Conservation (phyloP, 2,113 vertebrate species). For the Thymallus thymallus region DNA sequence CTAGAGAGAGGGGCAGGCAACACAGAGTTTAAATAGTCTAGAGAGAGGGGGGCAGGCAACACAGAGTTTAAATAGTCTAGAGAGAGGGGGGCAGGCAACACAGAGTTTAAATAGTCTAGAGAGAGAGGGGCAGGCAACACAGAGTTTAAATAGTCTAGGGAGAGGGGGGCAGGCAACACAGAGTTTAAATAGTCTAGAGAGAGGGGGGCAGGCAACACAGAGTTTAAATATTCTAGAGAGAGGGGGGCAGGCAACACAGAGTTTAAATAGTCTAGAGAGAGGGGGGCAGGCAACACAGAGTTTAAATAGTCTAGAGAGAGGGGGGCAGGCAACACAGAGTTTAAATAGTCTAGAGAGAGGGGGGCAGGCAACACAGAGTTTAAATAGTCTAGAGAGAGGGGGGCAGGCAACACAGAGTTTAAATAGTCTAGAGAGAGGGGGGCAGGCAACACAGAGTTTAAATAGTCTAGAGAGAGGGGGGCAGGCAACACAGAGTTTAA, state of each 20-base stretch:
- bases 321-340: conserved; percentile 46
- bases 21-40: too few species aligned
- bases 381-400: too few species aligned
- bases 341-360: too few species aligned
- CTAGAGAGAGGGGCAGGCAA: conserved; percentile 46
- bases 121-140: conserved; percentile 48
- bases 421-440: conserved; percentile 43
- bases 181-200: too few species aligned
- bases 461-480: conserved; percentile 48
- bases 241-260: conserved; percentile 47
- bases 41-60: conserved; percentile 47
- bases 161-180: conserved; percentile 50
- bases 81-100: conserved; percentile 48
- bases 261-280: too few species aligned
- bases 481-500: conserved; percentile 43
- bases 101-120: too few species aligned
- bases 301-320: too few species aligned
- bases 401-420: conserved; percentile 46
- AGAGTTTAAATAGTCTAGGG: too few species aligned
- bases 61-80: too few species aligned
- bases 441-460: conserved; percentile 47
- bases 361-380: conserved; percentile 46
- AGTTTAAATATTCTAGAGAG: too few species aligned
- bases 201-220: conserved; percentile 48
- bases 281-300: conserved; percentile 46